Evolutionary conservation across 2,797 vertebrate species (phyloP), one percentile per base, ranked within the genome.

Genomic region (Fistularia tabacaria): DNA sequence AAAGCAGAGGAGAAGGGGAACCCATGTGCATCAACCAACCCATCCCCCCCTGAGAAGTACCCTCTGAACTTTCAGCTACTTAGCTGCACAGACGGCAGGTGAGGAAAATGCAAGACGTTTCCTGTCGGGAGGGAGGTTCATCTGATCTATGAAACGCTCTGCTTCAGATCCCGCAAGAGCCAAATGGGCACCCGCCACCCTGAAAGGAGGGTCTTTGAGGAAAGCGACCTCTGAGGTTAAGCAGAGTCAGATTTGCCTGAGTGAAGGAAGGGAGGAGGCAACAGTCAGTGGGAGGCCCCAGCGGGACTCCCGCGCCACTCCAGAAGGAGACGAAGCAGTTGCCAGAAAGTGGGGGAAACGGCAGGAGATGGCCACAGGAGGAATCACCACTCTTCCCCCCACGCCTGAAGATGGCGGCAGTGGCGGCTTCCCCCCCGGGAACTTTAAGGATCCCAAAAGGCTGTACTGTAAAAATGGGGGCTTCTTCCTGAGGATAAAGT

Each of bases 401-500:
- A 79, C 88, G 74, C 85, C 94, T 49, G 95, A 94, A 54, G 94
- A 91, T 72, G 86, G 91, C n/a, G 85, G 89, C 67, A 77, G 89
- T 49, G 54, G 88, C 39, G 84, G 92, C 46, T 98, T 97, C 51
- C 87, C 94, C 3, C 90, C 94, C 0, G 95, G 94, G 7, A 90
- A 78, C 85, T 97, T 96, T 79, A 97, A 92, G 86, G 96, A 97
- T 7, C 95, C 96, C 65, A 99, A 98, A 69, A 83, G 95, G 57
- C 89, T 99, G 7, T 99, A 98, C 86, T 97, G 95, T 82, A 98
- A 98, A 69, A 99, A 97, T 73, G 96, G 97, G 7, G 97, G 97
- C 69, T 98, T 91, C 85, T 99, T 99, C 82, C 80, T 99, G 65
- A 91, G 97, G 84, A 95, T 98, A 73, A 91, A 86, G 62, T 88